Percentiles rank a stretch among this genome's conserved stretches.
phyloP scores from a whole-genome alignment of 1,140 invertebrate genomes.

The Drosophila nebulosa region DNA sequence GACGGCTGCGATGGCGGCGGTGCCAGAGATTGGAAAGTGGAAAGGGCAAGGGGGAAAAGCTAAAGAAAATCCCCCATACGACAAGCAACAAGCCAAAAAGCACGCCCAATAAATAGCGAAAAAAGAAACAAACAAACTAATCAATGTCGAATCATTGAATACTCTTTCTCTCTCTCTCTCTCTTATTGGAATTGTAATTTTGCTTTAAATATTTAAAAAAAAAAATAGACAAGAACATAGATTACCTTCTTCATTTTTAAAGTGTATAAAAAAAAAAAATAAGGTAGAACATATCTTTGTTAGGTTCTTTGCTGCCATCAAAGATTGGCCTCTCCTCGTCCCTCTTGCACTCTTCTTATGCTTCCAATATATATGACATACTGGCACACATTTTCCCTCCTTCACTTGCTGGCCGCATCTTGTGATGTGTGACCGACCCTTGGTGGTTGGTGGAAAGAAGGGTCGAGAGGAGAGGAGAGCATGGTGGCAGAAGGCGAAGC shows the following conservation, averaged over 20 bases:
- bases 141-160: not conserved
- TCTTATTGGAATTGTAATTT: too few species aligned
- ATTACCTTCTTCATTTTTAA: not conserved
- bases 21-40: too few species aligned
- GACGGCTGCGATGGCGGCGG: too few species aligned
- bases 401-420: slow-evolving; percentile 1
- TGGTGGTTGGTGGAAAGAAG: not conserved
- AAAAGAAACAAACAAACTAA: not conserved
- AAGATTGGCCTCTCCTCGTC: slow-evolving; percentile 25
- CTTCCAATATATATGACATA: slow-evolving; percentile 47
- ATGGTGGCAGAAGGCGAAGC: not conserved
- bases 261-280: not conserved
- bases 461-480: not conserved
- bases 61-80: slow-evolving; percentile 1
- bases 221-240: not conserved
- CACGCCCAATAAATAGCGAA: not conserved
- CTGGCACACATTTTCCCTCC: slow-evolving; percentile 56
- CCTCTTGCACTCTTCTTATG: not conserved
- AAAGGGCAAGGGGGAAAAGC: not conserved
- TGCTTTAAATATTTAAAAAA: too few species aligned
- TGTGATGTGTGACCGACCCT: slow-evolving; percentile 17
- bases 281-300: not conserved
- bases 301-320: slow-evolving; percentile 13
- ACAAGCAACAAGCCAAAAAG: not conserved
- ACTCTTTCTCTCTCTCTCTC: too few species aligned